These are phyloP conservation scores for Chelon labrosus DNA, from an alignment of 2,797 vertebrate species.

Conservation along the genomic window DNA sequence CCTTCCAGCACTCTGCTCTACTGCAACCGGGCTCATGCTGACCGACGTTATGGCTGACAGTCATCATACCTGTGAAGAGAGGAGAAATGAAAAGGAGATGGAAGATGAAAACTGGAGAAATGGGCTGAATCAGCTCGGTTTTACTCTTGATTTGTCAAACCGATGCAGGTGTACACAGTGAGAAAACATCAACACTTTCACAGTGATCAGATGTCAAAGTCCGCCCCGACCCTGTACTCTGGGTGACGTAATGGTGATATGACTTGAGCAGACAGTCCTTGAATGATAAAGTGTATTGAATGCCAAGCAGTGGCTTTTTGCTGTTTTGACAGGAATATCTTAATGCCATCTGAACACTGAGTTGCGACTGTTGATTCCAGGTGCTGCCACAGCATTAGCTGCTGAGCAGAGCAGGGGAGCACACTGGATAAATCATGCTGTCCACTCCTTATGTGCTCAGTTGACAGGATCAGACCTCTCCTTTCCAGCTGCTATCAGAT, in stretches of 20 bases:
- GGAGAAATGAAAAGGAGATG: conserved; percentile 75
- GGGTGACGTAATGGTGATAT: conserved; percentile 62
- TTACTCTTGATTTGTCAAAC: conserved; percentile 75
- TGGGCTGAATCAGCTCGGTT: conserved; percentile 69
- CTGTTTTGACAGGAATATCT: conserved; percentile 57
- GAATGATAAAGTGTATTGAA: conserved; percentile 56
- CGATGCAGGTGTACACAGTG: conserved; percentile 60
- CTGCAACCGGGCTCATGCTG: conserved; percentile 70
- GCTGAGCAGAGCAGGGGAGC: conserved; percentile 55
- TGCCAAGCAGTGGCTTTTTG: conserved; percentile 45
- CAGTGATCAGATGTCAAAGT: conserved; percentile 68
- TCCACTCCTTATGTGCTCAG: conserved; percentile 63
- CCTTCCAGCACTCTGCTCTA: conserved; percentile 75
- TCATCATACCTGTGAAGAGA: conserved; percentile 76
- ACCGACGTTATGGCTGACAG: conserved; percentile 77
- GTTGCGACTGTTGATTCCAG: conserved; percentile 55
- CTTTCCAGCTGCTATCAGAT: conserved; percentile 69
- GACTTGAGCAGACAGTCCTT: conserved; percentile 57
- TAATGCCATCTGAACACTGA: conserved; percentile 47
- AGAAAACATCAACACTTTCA: conserved; percentile 66
- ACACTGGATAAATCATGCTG: conserved; percentile 73
- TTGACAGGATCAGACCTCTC: conserved; percentile 75
- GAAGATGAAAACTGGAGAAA: conserved; percentile 71
- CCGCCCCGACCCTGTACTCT: conserved; percentile 24
- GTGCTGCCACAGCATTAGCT: conserved; percentile 49